Evolutionary conservation across 2,797 vertebrate species (phyloP).

Genomic region (Premnoplex brunnescens): DNA sequence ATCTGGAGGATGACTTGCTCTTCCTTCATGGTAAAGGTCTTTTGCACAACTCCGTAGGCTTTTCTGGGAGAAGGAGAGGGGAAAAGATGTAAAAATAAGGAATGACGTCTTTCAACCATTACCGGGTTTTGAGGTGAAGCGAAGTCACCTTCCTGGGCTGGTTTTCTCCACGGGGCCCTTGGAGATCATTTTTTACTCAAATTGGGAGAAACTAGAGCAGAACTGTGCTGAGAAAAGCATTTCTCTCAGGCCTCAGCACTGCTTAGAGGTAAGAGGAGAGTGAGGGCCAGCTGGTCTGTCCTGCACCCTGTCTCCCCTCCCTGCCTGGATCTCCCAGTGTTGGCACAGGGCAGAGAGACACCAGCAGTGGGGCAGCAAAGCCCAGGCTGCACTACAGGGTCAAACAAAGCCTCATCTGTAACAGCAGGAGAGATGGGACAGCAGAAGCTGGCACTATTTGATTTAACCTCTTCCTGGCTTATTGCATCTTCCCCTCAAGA

Average conservation of each 20-base stretch:
- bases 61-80: neutral
- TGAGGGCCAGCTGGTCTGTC: accelerated
- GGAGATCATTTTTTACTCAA: slow-evolving; percentile 15
- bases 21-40: neutral
- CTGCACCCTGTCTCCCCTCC: neutral
- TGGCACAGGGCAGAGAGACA: neutral
- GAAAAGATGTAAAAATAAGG: slow-evolving; percentile 42
- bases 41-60: neutral
- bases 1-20: slow-evolving; percentile 22
- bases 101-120: slow-evolving; percentile 31
- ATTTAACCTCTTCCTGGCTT: slow-evolving; percentile 18
- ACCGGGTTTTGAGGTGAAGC: slow-evolving; percentile 54
- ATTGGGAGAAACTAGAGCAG: slow-evolving; percentile 55
- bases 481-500: neutral
- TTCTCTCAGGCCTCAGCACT: slow-evolving; percentile 14
- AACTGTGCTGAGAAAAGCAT: slow-evolving; percentile 59
- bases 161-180: slow-evolving; percentile 28
- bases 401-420: neutral
- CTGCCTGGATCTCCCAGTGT: neutral
- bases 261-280: neutral
- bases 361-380: neutral
- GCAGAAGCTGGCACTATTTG: slow-evolving; percentile 25
- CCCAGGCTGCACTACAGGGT: neutral
- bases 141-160: slow-evolving; percentile 61
- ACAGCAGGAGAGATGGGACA: neutral